Evolutionary conservation across 2,797 vertebrate genomes (phyloP).

Genomic region (Nyctalus aviator): DNA sequence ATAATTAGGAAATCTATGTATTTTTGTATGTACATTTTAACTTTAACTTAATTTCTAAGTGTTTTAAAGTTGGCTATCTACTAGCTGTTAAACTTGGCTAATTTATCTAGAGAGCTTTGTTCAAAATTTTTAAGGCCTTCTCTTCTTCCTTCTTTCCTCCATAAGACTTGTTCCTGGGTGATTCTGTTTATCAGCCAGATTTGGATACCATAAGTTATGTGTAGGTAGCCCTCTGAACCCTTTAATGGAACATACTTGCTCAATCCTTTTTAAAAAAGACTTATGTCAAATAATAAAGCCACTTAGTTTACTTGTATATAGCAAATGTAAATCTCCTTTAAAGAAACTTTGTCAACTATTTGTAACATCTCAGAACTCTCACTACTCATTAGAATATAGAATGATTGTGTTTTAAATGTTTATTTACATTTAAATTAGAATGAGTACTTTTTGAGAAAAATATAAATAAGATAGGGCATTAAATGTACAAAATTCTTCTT

Average conservation of each 20-base stretch:
- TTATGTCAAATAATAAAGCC: background rate
- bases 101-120: slow-evolving; percentile 35
- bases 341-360: slow-evolving; percentile 37
- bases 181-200: background rate
- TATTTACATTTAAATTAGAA: slow-evolving; percentile 9
- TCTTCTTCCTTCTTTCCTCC: too few species aligned
- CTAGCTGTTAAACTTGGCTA: background rate
- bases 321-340: background rate
- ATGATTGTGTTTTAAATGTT: background rate
- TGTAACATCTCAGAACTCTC: background rate
- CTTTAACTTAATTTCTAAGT: slow-evolving; percentile 35
- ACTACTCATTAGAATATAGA: slow-evolving; percentile 7
- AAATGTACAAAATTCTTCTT: background rate
- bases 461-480: background rate
- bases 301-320: slow-evolving; percentile 36
- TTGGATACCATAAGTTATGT: background rate
- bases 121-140: background rate
- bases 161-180: background rate
- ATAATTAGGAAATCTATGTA: background rate
- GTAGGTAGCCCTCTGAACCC: background rate
- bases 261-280: background rate
- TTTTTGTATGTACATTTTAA: slow-evolving; percentile 31
- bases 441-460: slow-evolving; percentile 5
- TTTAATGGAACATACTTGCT: background rate
- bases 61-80: background rate